Base-by-base conservation (phyloP, 2,888 invertebrate species). In the Halictus quadricinctus region DNA sequence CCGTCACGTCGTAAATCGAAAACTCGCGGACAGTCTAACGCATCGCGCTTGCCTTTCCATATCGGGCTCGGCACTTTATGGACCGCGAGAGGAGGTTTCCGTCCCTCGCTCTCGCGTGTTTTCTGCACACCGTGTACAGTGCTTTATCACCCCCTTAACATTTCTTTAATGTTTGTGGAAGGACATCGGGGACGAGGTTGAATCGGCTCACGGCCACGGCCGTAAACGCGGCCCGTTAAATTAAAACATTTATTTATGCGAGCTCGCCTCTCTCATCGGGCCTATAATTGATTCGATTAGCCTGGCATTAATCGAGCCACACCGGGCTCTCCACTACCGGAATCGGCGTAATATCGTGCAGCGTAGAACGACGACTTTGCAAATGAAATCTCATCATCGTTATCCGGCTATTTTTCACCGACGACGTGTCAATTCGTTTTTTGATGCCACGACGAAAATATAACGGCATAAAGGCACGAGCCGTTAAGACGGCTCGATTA, bases 21-120 rank as follows among this genome's bases (percentile, higher is more conserved):
- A 89, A 84, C 90, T 89, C 87, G 89, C 79, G 72, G 87, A 90
- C 88, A 90, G 89, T 90, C 88, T 88, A 90, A 90, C 89, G 88
- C 89, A 84, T 87, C 89, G 90, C 66, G 76, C 81, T 69, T 69
- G 84, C 84, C 85, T 83, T 84, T 82, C 85, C 86, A 88, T 90
- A 89, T 89, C 89, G 85, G 83, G 83, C 74, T 78, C 29, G 80
- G 80, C 89, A 81, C 82, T 90, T 90, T 90, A 90, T 89, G 87
- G 81, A 83, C 83, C 72, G 73, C 72, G 77, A 77, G 41, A 18
- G 21, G 12, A 21, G 25, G 83, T 84, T 72, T 36, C 36, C 81
- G 81, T 80, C 64, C 54, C 79, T 29, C 12, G 60, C 18, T 60
- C 74, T 36, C 36, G 76, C 80, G 79, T 73, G 80, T 83, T 90